Evolutionary conservation across 2,888 invertebrate genomes (phyloP).

Genomic region (Acronicta leporina): DNA sequence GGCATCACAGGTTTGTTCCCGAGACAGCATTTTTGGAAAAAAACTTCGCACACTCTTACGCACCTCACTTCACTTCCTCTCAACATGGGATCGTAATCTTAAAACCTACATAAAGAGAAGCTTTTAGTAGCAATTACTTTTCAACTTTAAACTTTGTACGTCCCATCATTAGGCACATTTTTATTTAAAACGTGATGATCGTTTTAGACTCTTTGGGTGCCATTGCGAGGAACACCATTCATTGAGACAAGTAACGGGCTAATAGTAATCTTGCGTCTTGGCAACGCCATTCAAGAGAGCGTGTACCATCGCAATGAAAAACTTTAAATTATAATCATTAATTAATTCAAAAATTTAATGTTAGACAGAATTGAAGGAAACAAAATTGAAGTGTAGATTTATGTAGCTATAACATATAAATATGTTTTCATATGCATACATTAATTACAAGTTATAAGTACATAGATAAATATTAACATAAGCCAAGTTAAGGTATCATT

Average conservation of each 20-base stretch:
- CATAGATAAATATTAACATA: slow-evolving; percentile 1
- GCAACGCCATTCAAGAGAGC: slow-evolving; percentile 83
- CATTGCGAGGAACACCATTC: slow-evolving; percentile 80
- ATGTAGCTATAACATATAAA: background rate
- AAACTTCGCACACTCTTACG: slow-evolving; percentile 78
- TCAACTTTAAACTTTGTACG: slow-evolving; percentile 62
- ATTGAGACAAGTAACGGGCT: slow-evolving; percentile 87
- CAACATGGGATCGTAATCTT: slow-evolving; percentile 68
- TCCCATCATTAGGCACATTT: slow-evolving; percentile 60
- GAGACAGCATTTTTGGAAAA: slow-evolving; percentile 65
- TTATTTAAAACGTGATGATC: slow-evolving; percentile 57
- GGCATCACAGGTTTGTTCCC: slow-evolving; percentile 75
- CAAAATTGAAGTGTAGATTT: background rate
- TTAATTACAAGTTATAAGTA: slow-evolving; percentile 9
- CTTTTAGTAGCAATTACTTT: slow-evolving; percentile 44
- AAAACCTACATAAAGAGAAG: slow-evolving; percentile 67
- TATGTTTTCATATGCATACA: background rate
- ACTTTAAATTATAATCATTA: slow-evolving; percentile 34
- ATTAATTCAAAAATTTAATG: background rate
- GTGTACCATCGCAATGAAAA: slow-evolving; percentile 71
- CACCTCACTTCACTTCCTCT: slow-evolving; percentile 73
- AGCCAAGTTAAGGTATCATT: slow-evolving; percentile 15
- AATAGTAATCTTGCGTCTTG: slow-evolving; percentile 84
- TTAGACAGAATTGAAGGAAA: background rate
- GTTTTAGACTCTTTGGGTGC: slow-evolving; percentile 74